phyloP scores from a whole-genome alignment of 1,140 invertebrate genomes.

The Drosophila saltans region DNA sequence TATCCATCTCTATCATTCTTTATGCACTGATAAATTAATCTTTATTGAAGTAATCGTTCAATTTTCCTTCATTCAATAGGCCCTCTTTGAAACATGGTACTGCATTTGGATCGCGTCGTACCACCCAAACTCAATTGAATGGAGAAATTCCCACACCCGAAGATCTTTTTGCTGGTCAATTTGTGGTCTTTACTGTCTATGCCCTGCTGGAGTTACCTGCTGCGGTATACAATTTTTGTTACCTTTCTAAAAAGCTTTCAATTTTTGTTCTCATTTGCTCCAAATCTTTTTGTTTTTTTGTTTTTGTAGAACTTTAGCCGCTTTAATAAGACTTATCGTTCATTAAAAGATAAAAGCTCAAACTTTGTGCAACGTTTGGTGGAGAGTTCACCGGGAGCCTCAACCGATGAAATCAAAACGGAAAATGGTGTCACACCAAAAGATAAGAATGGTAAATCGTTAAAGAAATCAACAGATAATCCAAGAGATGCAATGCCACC shows the following conservation, averaged over 20 bases:
- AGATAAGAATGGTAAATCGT: conserved; percentile 39
- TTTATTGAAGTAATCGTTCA: not conserved
- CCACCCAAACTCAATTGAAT: conserved; percentile 30
- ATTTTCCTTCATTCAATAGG: conserved; percentile 31
- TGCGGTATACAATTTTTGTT: conserved; percentile 47
- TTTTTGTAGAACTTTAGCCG: conserved; percentile 76
- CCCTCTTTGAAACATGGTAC: conserved; percentile 69
- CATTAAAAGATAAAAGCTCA: conserved; percentile 68
- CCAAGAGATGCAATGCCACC: conserved; percentile 68
- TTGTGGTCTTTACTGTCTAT: conserved; percentile 89
- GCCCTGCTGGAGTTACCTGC: conserved; percentile 86
- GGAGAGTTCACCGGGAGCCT: conserved; percentile 37
- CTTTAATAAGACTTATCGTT: conserved; percentile 80
- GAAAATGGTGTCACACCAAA: conserved; percentile 36
- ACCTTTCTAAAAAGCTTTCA: conserved; percentile 1
- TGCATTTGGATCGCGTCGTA: conserved; percentile 40
- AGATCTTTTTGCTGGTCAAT: conserved; percentile 87
- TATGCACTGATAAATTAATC: not conserved
- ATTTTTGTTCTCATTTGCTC: not conserved
- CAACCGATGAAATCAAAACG: conserved; percentile 33
- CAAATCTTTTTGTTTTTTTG: not conserved
- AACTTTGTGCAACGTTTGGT: conserved; percentile 70
- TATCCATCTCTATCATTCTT: not conserved
- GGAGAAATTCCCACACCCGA: conserved; percentile 68
- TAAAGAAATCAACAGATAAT: conserved; percentile 59